phyloP scores from a whole-genome alignment of 92 coral and sea anemone species.

The Siderastrea siderea region DNA sequence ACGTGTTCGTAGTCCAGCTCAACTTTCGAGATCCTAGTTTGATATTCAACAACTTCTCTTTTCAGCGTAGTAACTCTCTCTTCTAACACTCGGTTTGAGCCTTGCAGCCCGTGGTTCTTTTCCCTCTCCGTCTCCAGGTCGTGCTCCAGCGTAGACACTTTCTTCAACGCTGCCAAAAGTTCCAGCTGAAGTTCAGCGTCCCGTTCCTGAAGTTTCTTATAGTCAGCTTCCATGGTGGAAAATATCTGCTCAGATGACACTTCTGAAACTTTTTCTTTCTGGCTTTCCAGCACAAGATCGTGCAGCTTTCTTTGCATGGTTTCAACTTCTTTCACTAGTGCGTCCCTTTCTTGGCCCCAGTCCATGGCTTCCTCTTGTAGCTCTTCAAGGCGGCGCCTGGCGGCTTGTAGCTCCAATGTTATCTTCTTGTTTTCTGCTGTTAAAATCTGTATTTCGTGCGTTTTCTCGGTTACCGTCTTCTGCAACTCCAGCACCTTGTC shows the following conservation, averaged over 20 bases:
- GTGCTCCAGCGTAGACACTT: conserved; percentile 85
- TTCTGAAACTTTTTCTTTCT: conserved; percentile 80
- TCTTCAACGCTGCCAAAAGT: conserved; percentile 88
- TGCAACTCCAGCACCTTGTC: conserved; percentile 89
- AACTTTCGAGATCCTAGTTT: conserved; percentile 80
- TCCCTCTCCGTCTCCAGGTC: conserved; percentile 79
- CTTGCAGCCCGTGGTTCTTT: conserved; percentile 65
- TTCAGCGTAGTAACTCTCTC: conserved; percentile 65
- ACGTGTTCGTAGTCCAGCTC: conserved; percentile 75
- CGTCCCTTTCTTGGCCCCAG: conserved; percentile 79
- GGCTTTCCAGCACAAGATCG: conserved; percentile 85
- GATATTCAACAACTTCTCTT: conserved; percentile 83
- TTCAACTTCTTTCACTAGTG: conserved; percentile 81
- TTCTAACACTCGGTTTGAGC: conserved; percentile 69
- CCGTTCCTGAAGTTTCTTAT: conserved; percentile 84
- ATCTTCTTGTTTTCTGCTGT: conserved; percentile 89
- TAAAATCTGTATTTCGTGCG: conserved; percentile 91
- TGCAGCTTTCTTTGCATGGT: conserved; percentile 89
- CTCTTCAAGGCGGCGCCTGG: conserved; percentile 76
- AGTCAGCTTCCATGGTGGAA: conserved; percentile 87
- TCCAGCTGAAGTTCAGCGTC: conserved; percentile 86
- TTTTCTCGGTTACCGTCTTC: conserved; percentile 83
- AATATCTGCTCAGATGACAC: conserved; percentile 90
- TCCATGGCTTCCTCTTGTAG: conserved; percentile 71
- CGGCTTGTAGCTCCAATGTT: conserved; percentile 73